A percentile compares a stretch with the other conserved stretches of the same genome.
Evolutionary conservation across 2,888 invertebrate genomes (phyloP).

Genomic region (Callimorpha dominula): DNA sequence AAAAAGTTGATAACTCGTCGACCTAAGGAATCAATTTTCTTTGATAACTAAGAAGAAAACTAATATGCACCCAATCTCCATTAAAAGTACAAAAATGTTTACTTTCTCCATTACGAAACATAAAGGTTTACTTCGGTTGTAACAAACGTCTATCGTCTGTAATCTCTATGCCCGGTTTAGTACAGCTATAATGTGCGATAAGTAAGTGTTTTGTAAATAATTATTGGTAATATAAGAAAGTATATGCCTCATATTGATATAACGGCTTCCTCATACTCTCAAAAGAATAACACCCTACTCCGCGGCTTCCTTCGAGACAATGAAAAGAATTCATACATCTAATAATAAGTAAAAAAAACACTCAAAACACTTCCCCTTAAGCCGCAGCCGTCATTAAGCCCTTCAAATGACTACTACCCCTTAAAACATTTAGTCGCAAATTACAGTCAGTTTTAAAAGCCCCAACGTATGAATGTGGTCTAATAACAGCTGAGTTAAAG

Average conservation of each 20-base stretch:
- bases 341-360: not conserved
- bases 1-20: slow-evolving; percentile 1
- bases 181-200: not conserved
- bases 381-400: not conserved
- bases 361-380: not conserved
- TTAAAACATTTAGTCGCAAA: slow-evolving; percentile 46
- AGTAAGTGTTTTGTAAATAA: slow-evolving; percentile 9
- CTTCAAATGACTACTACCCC: slow-evolving; percentile 28
- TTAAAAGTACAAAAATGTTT: slow-evolving; percentile 15
- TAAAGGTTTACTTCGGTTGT: slow-evolving; percentile 15
- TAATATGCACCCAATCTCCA: not conserved
- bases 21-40: not conserved
- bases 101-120: slow-evolving; percentile 5
- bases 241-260: not conserved
- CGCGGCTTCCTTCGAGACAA: not conserved
- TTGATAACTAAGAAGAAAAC: slow-evolving; percentile 4
- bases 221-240: slow-evolving; percentile 2
- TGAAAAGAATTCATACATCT: not conserved
- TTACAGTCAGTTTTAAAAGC: slow-evolving; percentile 47
- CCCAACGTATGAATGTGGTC: slow-evolving; percentile 40
- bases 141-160: slow-evolving; percentile 9
- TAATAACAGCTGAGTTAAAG: slow-evolving; percentile 39
- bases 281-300: not conserved
- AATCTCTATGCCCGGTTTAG: slow-evolving; percentile 10
- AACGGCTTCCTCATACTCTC: not conserved